Conservation (phyloP, 92 coral and sea anemone genomes). For the Porites divaricata region DNA sequence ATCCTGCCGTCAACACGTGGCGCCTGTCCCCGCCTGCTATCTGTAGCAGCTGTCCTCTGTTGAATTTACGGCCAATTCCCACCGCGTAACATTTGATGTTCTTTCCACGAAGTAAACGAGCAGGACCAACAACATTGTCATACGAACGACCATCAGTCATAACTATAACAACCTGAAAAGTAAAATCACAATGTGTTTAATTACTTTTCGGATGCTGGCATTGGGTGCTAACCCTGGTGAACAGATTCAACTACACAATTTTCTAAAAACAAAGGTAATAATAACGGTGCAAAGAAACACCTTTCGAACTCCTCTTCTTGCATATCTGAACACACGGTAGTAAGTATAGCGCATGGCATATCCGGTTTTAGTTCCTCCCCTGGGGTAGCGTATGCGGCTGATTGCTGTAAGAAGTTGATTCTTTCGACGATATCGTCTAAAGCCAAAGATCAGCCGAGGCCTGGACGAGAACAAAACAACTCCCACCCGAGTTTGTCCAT, state of each 20-base stretch:
- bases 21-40: conserved; percentile 59
- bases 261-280: too few species aligned
- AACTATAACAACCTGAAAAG: conserved; percentile 16
- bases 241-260: too few species aligned
- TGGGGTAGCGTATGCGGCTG: conserved; percentile 62
- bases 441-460: conserved; percentile 44
- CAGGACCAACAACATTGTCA: conserved; percentile 55
- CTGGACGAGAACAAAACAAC: conserved; percentile 34
- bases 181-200: neutral
- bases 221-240: too few species aligned
- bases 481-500: conserved; percentile 31
- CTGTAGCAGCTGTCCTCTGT: conserved; percentile 47
- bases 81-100: conserved; percentile 66
- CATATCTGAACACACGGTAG: conserved; percentile 35
- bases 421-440: conserved; percentile 43
- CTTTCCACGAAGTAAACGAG: conserved; percentile 39
- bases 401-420: conserved; percentile 29
- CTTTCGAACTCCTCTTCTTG: conserved; percentile 62
- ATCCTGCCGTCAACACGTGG: conserved; percentile 61
- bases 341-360: conserved; percentile 52
- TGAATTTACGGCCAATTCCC: conserved; percentile 56
- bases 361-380: conserved; percentile 70
- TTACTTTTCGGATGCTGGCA: too few species aligned
- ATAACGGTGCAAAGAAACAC: conserved; percentile 26
- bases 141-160: conserved; percentile 71